Evolutionary conservation across 2,888 invertebrate species (phyloP).

Genomic region (Octodonta nipae): DNA sequence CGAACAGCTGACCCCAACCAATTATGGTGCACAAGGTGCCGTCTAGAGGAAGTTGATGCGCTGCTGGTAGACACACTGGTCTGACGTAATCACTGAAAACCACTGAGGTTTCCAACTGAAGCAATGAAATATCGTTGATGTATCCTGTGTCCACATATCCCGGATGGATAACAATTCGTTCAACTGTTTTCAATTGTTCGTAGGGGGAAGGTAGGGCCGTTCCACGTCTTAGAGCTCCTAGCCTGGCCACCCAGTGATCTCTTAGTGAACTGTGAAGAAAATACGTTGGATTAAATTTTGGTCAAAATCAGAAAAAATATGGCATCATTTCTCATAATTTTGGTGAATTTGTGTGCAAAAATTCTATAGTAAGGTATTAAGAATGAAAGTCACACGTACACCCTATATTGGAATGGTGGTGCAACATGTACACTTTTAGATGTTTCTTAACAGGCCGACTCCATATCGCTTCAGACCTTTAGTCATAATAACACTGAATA

Average conservation of each 20-base stretch:
- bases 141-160: conserved; percentile 63
- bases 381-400: no score
- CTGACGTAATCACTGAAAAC: conserved; percentile 49
- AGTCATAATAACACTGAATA: no score
- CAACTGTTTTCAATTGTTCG: conserved; percentile 55
- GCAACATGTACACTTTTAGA: no score
- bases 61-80: conserved; percentile 52
- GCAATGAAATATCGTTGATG: conserved; percentile 62
- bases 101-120: conserved; percentile 48
- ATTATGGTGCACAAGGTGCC: conserved; percentile 62
- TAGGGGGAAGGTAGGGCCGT: conserved; percentile 62
- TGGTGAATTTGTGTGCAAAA: no score
- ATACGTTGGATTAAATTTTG: conserved; percentile 2
- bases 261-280: conserved; percentile 45
- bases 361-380: no score
- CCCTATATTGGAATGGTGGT: no score
- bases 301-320: no score
- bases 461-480: no score
- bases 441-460: no score
- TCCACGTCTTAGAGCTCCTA: conserved; percentile 60
- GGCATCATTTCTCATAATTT: no score
- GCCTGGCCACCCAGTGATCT: conserved; percentile 68
- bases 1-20: conserved; percentile 71
- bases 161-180: conserved; percentile 55
- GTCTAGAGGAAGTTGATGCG: conserved; percentile 44